Evolutionary conservation across 2,888 invertebrate species (phyloP).

Genomic region (Stenolophus ochropezus): DNA sequence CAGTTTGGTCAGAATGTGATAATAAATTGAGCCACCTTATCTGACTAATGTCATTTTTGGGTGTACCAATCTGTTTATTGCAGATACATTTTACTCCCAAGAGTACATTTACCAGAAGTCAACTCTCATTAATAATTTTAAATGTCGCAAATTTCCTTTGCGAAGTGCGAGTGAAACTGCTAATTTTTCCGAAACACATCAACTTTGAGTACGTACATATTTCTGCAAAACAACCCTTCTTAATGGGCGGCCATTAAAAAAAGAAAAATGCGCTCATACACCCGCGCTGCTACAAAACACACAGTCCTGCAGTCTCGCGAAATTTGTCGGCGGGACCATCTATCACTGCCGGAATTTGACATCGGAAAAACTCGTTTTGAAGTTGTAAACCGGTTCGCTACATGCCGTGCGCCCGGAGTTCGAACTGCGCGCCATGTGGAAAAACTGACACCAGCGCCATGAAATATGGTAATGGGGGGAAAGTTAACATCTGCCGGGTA

Average conservation of each 20-base stretch:
- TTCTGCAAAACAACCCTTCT: not conserved
- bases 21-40: too few species aligned
- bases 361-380: constrained; percentile 56
- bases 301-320: not conserved
- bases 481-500: constrained; percentile 52
- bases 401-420: not conserved
- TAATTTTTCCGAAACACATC: not conserved
- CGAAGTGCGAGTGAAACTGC: too few species aligned
- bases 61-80: too few species aligned
- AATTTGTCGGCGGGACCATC: constrained; percentile 39
- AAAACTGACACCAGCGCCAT: constrained; percentile 46
- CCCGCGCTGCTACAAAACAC: not conserved
- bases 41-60: too few species aligned
- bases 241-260: not conserved
- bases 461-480: constrained; percentile 56
- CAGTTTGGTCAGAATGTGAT: too few species aligned
- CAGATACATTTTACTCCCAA: too few species aligned
- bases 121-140: too few species aligned
- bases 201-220: not conserved
- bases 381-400: constrained; percentile 50
- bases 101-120: too few species aligned
- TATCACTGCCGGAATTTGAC: constrained; percentile 54
- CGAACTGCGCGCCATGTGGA: constrained; percentile 41
- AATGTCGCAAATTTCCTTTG: not conserved
- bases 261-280: not conserved